A percentile compares a stretch with the other conserved stretches of the same genome.
These are phyloP conservation scores for Equus quagga DNA, from an alignment of 2,113 vertebrate genomes.

Conservation along the genomic window DNA sequence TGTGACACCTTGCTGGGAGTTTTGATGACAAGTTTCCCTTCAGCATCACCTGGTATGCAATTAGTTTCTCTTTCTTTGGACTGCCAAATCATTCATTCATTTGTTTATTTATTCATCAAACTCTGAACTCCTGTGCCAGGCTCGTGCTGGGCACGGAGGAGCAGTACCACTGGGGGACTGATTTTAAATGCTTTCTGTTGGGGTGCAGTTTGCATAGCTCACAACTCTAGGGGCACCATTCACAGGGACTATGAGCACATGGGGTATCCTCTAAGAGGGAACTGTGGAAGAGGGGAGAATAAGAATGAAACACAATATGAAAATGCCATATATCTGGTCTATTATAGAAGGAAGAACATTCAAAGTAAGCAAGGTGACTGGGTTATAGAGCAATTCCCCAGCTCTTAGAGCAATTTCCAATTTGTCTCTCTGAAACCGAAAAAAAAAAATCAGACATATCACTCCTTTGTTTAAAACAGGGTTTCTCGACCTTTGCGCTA, in stretches of 20 bases:
- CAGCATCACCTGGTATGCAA: constrained; percentile 10
- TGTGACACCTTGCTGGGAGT: constrained; percentile 29
- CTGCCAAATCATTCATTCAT: background rate
- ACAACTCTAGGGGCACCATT: accelerated
- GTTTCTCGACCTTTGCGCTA: background rate
- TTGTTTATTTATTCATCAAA: background rate
- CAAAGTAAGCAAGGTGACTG: background rate
- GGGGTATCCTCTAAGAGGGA: background rate
- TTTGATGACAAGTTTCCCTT: constrained; percentile 57
- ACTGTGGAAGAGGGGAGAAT: background rate
- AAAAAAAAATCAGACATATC: background rate
- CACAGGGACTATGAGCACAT: too few relatives aligned
- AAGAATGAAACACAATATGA: background rate
- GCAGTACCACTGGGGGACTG: background rate
- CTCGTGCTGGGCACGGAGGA: background rate
- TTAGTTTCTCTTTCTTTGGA: constrained; percentile 29
- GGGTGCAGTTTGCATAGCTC: background rate
- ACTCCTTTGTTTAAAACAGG: background rate
- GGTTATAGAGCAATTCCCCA: background rate
- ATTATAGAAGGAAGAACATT: background rate
- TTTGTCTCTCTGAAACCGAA: background rate
- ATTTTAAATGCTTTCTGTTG: background rate
- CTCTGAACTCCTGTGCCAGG: background rate
- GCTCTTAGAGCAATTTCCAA: background rate
- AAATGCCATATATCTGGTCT: background rate